Conservation (phyloP, 1,140 invertebrate species). For the Sitodiplosis mosellana region DNA sequence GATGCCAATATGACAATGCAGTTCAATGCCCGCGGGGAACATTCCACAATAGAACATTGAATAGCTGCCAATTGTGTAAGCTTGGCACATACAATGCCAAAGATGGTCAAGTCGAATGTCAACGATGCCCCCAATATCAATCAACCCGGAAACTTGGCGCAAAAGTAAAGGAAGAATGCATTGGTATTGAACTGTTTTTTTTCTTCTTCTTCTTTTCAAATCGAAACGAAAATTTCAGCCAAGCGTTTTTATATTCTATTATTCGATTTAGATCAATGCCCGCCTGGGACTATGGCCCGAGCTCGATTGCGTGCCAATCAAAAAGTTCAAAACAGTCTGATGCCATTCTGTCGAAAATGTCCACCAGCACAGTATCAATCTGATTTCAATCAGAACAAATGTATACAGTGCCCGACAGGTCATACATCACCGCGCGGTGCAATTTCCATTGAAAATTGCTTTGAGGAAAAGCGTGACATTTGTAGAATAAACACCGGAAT, state of each 20-base stretch:
- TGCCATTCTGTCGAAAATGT: constrained; percentile 37
- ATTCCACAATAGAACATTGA: constrained; percentile 34
- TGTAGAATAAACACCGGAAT: constrained; percentile 16
- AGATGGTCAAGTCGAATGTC: constrained; percentile 33
- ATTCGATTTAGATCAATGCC: constrained; percentile 22
- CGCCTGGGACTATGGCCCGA: constrained; percentile 18
- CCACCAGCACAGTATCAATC: constrained; percentile 38
- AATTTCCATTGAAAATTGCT: constrained; percentile 27
- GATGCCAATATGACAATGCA: too few species aligned
- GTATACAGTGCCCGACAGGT: constrained; percentile 32
- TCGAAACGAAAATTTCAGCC: not conserved
- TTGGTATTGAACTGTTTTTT: constrained; percentile 27
- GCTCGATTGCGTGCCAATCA: not conserved
- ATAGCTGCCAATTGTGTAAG: constrained; percentile 35
- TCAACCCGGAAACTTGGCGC: constrained; percentile 36
- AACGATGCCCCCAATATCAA: constrained; percentile 36
- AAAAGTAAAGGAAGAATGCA: constrained; percentile 35
- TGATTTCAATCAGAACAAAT: constrained; percentile 33
- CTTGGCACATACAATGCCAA: constrained; percentile 39
- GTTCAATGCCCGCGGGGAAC: constrained; percentile 47
- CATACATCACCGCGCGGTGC: constrained; percentile 30
- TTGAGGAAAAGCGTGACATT: constrained; percentile 20
- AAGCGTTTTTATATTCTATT: not conserved
- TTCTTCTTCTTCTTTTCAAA: not conserved
- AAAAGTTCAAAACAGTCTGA: constrained; percentile 9